Base-by-base conservation (phyloP, 2,888 invertebrate species). In the Ischnus inquisitorius region DNA sequence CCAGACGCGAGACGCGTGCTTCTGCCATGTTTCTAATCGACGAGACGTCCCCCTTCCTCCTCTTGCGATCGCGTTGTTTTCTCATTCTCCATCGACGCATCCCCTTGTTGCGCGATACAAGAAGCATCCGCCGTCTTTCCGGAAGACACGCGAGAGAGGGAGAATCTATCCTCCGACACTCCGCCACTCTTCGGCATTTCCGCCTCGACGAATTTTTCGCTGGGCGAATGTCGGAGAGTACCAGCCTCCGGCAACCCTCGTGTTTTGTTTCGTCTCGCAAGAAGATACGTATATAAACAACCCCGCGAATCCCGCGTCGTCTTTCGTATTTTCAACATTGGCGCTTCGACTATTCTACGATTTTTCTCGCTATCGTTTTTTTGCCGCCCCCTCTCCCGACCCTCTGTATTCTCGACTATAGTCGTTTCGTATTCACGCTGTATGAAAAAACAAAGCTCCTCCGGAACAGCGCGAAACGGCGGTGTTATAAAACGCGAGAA, bases 341-440 rank as follows among this genome's bases (percentile, higher is more conserved):
- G 19, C 43, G 57, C 60, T 41, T 51, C 8, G 28, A 57, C 28
- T 12, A 71, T 28, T 64, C 48, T 10, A 64, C 54, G 34, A 34
- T 34, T 39, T 71, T 14, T 69, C 19, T 64, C 69, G 43, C 28
- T 19, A 25, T 48, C 34, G 28, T 62, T 34, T 28, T 62, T 14
- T 34, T 46, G 3, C 43, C 12, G 2, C 16, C 51, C 8, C 19
- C 10, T 3, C 14, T 25, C 39, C 54, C 16, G n/a, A n/a, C n/a
- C 71, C 62, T 54, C 60, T 60, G 34, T 39, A 57, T 78, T 64
- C 51, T 48, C 67, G 19, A 39, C 68, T 54, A 28, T 4, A 34
- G 51, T 41, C 62, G 75, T 64, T 81, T 71, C 74, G 81, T 64
- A 76, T 86, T 79, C 85, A 85, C 86, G 86, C 54, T 57, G 34